A percentile compares a stretch with the other conserved stretches of the same genome.
These are phyloP conservation scores for Cancer borealis DNA, from an alignment of 2,888 invertebrate genomes.

Conservation along the genomic window DNA sequence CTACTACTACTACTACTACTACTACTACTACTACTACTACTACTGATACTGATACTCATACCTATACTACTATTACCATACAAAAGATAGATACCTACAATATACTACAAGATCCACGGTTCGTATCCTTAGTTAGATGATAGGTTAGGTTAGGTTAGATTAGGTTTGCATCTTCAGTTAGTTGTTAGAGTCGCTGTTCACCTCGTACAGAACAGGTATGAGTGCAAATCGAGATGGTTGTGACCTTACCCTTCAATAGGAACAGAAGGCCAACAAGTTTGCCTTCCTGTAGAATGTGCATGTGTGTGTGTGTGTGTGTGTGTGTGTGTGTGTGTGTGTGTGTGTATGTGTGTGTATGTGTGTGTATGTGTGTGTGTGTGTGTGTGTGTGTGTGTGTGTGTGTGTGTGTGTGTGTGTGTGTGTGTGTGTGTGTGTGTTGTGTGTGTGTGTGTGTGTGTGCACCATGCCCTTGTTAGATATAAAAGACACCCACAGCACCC, in stretches of 20 bases:
- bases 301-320: too few species aligned
- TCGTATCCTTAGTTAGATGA: neutral
- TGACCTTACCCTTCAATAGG: too few species aligned
- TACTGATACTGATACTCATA: neutral
- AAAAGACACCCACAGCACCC: neutral
- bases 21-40: neutral
- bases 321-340: too few species aligned
- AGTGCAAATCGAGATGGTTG: too few species aligned
- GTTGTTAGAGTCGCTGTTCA: neutral
- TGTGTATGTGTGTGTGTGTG: neutral
- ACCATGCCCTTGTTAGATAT: neutral
- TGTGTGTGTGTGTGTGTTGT: conserved; percentile 21
- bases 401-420: conserved; percentile 27
- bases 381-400: conserved; percentile 34
- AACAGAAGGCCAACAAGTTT: too few species aligned
- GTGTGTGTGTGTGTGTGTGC: conserved; percentile 16
- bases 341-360: neutral
- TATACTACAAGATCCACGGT: neutral
- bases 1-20: neutral
- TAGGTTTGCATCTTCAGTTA: neutral
- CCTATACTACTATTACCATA: neutral
- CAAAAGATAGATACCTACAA: neutral
- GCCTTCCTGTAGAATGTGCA: too few species aligned
- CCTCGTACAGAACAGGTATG: too few species aligned
- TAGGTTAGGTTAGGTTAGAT: neutral